Conservation (phyloP, 2,888 invertebrate species). For the Drosophila antonietae region DNA sequence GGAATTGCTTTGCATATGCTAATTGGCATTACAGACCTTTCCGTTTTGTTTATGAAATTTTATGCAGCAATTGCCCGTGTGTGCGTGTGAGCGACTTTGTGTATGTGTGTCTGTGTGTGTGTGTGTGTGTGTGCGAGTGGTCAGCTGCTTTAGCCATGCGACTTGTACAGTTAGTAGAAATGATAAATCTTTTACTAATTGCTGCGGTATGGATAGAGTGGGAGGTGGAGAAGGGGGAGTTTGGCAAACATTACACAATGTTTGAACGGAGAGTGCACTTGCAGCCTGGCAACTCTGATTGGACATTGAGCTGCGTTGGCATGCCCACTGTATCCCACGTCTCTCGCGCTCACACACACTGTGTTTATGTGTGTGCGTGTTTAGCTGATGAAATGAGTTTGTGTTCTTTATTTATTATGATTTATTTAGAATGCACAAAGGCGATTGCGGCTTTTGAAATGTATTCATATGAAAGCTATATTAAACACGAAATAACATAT, state of each 20-base stretch:
- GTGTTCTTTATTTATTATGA: constrained; percentile 39
- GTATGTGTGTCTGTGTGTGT: neutral
- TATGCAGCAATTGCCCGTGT: constrained; percentile 31
- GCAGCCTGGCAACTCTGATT: constrained; percentile 56
- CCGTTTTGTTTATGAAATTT: constrained; percentile 53
- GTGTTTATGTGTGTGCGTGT: constrained; percentile 5
- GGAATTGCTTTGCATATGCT: constrained; percentile 28
- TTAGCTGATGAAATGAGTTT: constrained; percentile 49
- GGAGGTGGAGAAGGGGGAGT: neutral
- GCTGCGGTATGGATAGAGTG: neutral
- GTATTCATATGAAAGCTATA: constrained; percentile 7
- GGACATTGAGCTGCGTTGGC: constrained; percentile 61
- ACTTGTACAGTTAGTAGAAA: constrained; percentile 44
- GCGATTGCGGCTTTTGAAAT: constrained; percentile 2
- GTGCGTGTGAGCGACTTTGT: neutral
- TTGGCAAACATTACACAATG: constrained; percentile 53
- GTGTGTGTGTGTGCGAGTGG: constrained; percentile 19
- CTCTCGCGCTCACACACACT: constrained; percentile 3
- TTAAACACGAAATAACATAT: constrained; percentile 25
- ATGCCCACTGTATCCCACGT: constrained; percentile 35
- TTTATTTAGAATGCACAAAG: neutral
- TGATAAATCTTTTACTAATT: constrained; percentile 46
- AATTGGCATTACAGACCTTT: constrained; percentile 46
- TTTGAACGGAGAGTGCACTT: constrained; percentile 33
- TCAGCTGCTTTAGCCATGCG: constrained; percentile 53